Evolutionary conservation across 2,797 vertebrate species (phyloP).

Genomic region (Myripristis jacobus): DNA sequence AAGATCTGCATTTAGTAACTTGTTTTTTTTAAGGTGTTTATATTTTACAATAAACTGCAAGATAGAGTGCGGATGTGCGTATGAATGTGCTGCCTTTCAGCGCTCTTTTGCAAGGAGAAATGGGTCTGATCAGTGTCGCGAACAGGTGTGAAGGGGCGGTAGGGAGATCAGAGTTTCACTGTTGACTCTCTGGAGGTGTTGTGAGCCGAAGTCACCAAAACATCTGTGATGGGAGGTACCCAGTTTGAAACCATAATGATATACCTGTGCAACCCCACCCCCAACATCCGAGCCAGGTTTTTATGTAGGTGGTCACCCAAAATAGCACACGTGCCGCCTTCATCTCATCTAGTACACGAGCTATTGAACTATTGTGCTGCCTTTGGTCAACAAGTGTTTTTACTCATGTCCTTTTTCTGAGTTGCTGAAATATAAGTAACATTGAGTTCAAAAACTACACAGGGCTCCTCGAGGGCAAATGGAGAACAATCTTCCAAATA

Average conservation of each 20-base stretch:
- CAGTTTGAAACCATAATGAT: neutral
- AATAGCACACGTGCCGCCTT: neutral
- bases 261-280: neutral
- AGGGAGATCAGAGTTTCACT: neutral
- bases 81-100: neutral
- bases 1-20: too few species aligned
- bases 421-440: conserved; percentile 34
- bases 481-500: conserved; percentile 40
- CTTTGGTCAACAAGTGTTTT: conserved; percentile 12
- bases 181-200: neutral
- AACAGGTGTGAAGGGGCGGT: neutral
- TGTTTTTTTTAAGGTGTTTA: too few species aligned
- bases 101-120: neutral
- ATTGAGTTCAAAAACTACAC: conserved; percentile 37
- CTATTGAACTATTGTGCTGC: neutral
- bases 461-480: conserved; percentile 28
- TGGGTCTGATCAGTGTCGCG: conserved; percentile 2
- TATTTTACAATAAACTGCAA: too few species aligned
- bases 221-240: neutral
- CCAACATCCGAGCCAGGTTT: neutral
- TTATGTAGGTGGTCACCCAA: neutral
- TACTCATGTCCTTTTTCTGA: conserved; percentile 21
- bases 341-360: neutral
- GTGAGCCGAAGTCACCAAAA: neutral
- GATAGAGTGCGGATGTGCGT: too few species aligned